Evolutionary conservation across 2,797 vertebrate species (phyloP), one percentile per base, ranked within the genome.

Genomic region (Phaenicophaeus curvirostris): DNA sequence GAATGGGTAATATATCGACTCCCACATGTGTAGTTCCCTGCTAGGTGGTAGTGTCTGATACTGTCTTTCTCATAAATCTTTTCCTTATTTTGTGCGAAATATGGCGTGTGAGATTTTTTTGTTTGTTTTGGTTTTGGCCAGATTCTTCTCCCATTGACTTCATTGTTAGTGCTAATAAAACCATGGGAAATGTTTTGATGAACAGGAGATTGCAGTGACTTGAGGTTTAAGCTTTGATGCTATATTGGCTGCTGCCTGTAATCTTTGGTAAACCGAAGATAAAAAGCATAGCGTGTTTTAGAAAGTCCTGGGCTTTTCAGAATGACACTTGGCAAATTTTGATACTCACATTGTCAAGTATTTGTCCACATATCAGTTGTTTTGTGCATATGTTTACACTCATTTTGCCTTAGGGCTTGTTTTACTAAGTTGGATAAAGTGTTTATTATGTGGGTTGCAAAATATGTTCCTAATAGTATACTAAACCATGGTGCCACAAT

Each of bases 371-470:
- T 95, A 93, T 81, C 87, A 50, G 90, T 91, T 66, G 53, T 50
- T 93, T 54, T 86, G 76, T 96, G 93, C 96, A 63, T 83, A 28
- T 97, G 95, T 97, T 97, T 97, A 96, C 93, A 61, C 72, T 94
- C 58, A 3, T 74, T 87, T 83, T 89, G 92, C 88, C 92, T 93
- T 21, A 1, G 42, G 66, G 87, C 81, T 96, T 94, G 96, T 96
- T 97, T 95, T 90, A 91, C 94, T 80, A 35, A 95, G 95, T 57
- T 20, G 94, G 89, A 94, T 84, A 83, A 94, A 94, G 74, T 96
- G 95, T 97, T 95, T 96, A 93, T 97, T 92, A 93, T 97, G 87
- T 85, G 95, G 96, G 30, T 93, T 97, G 90, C 97, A 97, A 97
- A 98, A 77, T 90, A 87, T 90, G 91, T 96, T 96, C 96, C 96